Percentiles rank a stretch among this genome's conserved stretches.
These are phyloP conservation scores for Anabacerthia variegaticeps DNA, from an alignment of 2,797 vertebrate species.

Conservation along the genomic window DNA sequence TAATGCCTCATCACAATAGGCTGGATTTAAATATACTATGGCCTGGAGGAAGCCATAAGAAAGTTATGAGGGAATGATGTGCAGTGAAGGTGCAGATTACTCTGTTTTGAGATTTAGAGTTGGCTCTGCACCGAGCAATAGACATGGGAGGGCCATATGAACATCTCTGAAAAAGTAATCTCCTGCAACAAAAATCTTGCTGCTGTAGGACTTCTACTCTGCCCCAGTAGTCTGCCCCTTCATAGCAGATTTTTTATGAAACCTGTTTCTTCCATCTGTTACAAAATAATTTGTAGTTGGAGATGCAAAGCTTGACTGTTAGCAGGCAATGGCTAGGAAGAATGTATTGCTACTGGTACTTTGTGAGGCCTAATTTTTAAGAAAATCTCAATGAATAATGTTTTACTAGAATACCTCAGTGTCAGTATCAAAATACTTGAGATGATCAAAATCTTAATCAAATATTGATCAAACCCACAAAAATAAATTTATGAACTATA, in stretches of 20 bases:
- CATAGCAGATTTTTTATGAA: background rate
- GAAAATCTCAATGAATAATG: background rate
- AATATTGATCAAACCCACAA: background rate
- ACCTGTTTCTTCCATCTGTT: background rate
- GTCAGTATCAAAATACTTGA: background rate
- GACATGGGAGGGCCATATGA: background rate
- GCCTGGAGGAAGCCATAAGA: background rate
- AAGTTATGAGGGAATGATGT: background rate
- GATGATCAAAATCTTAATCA: background rate
- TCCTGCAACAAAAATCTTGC: background rate
- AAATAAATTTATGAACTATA: background rate
- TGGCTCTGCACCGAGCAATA: background rate
- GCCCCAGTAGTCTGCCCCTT: background rate
- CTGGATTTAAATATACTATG: background rate
- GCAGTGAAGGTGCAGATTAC: background rate
- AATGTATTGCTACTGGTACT: background rate
- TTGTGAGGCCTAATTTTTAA: background rate
- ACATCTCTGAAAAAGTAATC: background rate
- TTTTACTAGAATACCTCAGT: background rate
- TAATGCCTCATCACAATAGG: background rate
- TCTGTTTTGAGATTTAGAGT: background rate
- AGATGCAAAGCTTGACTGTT: background rate
- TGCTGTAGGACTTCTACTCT: background rate
- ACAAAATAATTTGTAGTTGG: background rate
- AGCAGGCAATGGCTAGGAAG: background rate